Evolutionary conservation across 2,888 invertebrate species (phyloP), one percentile per base, ranked within the genome.

Genomic region (Hermodice carunculata): DNA sequence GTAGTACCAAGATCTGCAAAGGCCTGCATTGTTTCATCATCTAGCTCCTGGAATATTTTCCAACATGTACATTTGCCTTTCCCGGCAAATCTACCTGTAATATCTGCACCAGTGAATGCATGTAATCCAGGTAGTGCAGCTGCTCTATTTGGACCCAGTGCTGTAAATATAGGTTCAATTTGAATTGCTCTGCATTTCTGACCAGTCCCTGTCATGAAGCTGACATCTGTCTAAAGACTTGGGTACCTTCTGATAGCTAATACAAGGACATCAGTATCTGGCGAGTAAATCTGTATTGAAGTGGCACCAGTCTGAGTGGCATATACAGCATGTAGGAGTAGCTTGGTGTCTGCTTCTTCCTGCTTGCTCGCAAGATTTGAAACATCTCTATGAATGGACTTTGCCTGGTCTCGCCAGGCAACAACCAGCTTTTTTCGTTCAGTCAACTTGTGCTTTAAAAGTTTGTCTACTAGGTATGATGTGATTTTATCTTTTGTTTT

Each of bases 61-160:
- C 28, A 51, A 19, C 24, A 51, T 17, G 51, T 51, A 28, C 14
- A 19, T n/a, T 51, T 51, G 28, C 51, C 31, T 29, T 51, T 51
- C 17, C 31, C 51, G 31, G 51, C 31, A 51, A 51, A 51, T n/a
- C 31, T 26, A 26, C 51, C 51, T 1, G 51, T 51, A 22, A 28
- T 14, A 31, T 51, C 24, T 29, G 51, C 29, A 11, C 51, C 5
- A 29, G 51, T 24, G 1, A 51, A 29, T 29, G 51, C 51, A 51
- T 51, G 51, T 14, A 51, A 51, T 1, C 51, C 28, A n/a, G n/a
- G n/a, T n/a, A n/a, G n/a, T n/a, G n/a, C n/a, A n/a, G n/a, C n/a
- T n/a, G n/a, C 8, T 43, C 22, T 22, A 43, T 43, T 3, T n/a
- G 43, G n/a, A 22, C 43, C 43, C 43, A 43, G n/a, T n/a, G n/a